These are phyloP conservation scores for Pangasius macronema DNA, from an alignment of 2,797 vertebrate species.

Conservation along the genomic window DNA sequence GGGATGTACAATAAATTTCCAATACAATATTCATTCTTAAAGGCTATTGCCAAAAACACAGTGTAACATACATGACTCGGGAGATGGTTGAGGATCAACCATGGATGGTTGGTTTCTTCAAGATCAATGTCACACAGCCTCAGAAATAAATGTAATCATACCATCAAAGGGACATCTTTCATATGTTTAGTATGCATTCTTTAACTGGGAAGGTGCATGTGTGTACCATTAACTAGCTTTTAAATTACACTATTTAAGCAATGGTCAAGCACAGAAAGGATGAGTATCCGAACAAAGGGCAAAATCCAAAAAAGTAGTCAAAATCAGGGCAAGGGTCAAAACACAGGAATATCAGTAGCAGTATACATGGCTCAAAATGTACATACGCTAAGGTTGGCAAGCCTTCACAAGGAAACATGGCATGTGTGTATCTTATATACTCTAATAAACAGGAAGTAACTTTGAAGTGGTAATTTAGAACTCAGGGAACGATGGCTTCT, in stretches of 20 bases:
- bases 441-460: slow-evolving; percentile 5
- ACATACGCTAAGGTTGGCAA: slow-evolving; percentile 1
- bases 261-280: neutral
- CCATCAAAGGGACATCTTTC: neutral
- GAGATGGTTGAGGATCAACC: neutral
- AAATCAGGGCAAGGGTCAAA: neutral
- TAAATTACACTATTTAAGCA: neutral
- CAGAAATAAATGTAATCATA: neutral
- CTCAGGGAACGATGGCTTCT: neutral
- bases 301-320: neutral
- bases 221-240: slow-evolving; percentile 1
- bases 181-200: neutral
- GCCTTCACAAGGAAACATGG: neutral
- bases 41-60: neutral
- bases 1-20: neutral
- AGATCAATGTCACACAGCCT: neutral
- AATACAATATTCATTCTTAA: neutral
- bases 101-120: neutral
- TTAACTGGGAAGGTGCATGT: neutral
- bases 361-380: neutral
- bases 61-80: neutral
- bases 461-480: slow-evolving; percentile 2
- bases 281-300: neutral
- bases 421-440: slow-evolving; percentile 2
- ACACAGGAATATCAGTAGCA: slow-evolving; percentile 6